Percentiles rank a stretch among this genome's conserved stretches.
These are phyloP conservation scores for Micrastur ruficollis DNA, from an alignment of 2,797 vertebrate species.

Conservation along the genomic window DNA sequence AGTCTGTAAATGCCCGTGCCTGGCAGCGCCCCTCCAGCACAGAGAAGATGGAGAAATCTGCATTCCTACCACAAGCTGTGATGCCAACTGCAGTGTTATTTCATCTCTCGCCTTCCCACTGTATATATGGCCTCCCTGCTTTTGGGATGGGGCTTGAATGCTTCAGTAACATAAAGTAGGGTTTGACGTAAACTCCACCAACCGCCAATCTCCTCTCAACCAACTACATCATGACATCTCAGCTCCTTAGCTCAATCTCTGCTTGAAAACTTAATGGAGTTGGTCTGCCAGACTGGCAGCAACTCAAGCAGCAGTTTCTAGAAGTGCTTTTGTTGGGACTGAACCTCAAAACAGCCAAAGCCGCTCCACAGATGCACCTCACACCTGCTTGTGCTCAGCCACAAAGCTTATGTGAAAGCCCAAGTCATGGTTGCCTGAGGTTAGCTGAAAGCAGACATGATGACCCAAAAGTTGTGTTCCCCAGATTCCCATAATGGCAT, in stretches of 20 bases:
- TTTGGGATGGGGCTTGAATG: neutral
- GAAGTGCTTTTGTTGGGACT: neutral
- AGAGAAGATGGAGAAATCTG: neutral
- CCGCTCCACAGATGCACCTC: neutral
- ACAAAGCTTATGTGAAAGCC: neutral
- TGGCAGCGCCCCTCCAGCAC: neutral
- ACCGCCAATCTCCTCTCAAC: neutral
- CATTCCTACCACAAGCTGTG: neutral
- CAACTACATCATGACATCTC: neutral
- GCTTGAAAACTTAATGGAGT: neutral
- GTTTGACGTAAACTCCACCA: neutral
- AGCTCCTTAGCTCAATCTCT: neutral
- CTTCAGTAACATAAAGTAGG: neutral
- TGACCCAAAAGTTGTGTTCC: neutral
- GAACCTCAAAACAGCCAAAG: neutral
- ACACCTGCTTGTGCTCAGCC: neutral
- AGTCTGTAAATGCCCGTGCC: no score
- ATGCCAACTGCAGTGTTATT: neutral
- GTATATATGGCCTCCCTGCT: neutral
- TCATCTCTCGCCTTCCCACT: neutral
- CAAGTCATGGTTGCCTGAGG: neutral
- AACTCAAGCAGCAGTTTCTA: neutral
- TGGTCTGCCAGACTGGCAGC: neutral
- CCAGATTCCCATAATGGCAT: neutral
- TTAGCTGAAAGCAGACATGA: rapidly evolving